Conservation (phyloP, 2,797 vertebrate species). For the Limosa lapponica region DNA sequence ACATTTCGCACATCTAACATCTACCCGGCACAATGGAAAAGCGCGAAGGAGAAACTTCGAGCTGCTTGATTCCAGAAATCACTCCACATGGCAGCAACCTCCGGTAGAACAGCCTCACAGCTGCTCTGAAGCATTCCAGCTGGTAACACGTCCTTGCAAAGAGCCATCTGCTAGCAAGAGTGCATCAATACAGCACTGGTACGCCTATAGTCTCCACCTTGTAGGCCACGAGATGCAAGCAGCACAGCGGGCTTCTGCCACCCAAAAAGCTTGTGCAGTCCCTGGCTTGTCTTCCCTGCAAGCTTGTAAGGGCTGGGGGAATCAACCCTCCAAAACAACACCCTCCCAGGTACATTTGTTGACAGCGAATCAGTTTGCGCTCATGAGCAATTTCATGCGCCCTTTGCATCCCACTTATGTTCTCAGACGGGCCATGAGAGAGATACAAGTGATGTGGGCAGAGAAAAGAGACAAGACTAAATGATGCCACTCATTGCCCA, state of each 20-base stretch:
- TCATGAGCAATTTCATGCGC: not conserved
- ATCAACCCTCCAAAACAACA: not conserved
- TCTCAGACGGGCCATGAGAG: not conserved
- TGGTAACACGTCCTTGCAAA: not conserved
- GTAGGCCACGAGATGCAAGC: not conserved
- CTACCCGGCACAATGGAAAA: not conserved
- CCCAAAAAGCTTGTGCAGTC: not conserved
- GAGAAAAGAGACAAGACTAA: not conserved
- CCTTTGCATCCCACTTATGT: not conserved
- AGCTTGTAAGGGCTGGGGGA: not conserved
- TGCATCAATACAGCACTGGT: not conserved
- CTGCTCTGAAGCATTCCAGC: slow-evolving; percentile 42
- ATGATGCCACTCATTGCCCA: not conserved
- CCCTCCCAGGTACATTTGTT: not conserved
- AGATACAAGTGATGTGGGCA: not conserved
- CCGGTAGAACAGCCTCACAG: not conserved
- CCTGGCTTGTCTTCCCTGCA: not conserved
- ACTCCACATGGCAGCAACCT: not conserved
- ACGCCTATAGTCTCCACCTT: not conserved
- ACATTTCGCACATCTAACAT: not conserved
- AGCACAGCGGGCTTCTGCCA: not conserved
- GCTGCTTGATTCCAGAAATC: not conserved
- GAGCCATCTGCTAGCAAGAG: slow-evolving; percentile 31
- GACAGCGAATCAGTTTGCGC: not conserved
- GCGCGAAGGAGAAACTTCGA: not conserved